Conservation (phyloP, 2,888 invertebrate species). For the Keiferia lycopersicella region DNA sequence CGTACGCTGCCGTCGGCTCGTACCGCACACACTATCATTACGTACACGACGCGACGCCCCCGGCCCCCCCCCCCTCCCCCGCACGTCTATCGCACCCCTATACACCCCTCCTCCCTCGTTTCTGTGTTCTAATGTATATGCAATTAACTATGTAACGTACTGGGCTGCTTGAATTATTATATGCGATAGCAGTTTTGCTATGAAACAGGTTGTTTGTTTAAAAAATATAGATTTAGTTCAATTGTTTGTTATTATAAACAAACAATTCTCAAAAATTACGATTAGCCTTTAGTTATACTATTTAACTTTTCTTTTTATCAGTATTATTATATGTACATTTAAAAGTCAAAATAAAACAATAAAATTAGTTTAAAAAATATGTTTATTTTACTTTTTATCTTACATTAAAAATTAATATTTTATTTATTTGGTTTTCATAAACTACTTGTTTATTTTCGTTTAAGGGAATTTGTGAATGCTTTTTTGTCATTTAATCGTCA, state of each 20-base stretch:
- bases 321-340: too few species aligned
- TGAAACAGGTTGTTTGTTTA: neutral
- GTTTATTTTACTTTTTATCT: neutral
- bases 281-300: neutral
- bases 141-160: slow-evolving; percentile 21
- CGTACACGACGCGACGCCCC: slow-evolving; percentile 2
- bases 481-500: too few species aligned
- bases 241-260: too few species aligned
- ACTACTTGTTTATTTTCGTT: neutral
- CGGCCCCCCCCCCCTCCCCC: neutral
- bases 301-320: neutral
- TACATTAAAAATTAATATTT: too few species aligned
- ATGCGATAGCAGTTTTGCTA: neutral
- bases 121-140: slow-evolving; percentile 19
- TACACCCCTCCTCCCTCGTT: slow-evolving; percentile 21
- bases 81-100: neutral
- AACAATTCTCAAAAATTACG: too few species aligned
- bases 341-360: slow-evolving; percentile 7
- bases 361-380: neutral
- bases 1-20: slow-evolving; percentile 16
- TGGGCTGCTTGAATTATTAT: slow-evolving; percentile 19
- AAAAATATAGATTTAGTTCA: neutral
- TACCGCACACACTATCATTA: slow-evolving; percentile 11
- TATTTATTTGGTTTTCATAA: neutral
- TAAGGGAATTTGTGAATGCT: neutral